Base-by-base conservation (phyloP, 2,888 invertebrate species). In the Ctena decussata region DNA sequence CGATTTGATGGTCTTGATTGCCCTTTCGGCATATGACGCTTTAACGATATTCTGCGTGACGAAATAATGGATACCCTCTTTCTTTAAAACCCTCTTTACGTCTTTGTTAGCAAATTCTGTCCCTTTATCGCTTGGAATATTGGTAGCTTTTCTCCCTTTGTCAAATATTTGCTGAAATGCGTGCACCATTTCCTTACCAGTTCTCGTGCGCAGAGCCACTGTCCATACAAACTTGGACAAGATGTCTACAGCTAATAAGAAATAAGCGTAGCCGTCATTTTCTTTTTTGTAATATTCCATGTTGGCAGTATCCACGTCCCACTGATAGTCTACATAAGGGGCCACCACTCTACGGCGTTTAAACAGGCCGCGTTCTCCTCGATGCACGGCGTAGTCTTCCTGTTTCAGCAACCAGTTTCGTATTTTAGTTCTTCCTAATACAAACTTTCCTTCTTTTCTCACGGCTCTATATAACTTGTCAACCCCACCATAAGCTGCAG, bases 261-360 rank as follows among this genome's bases (percentile, higher is more conserved):
- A 82, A 72, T 82, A 85, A 27, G 49, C 79, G 73, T 81, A 77
- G 6, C 81, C 74, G 39, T 81, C 79, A 71, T 86, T 84, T 32
- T 78, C 77, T 69, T 86, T 81, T 37, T 75, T 69, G 27, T 83
- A n/a, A n/a, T n/a, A n/a, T n/a, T n/a, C n/a, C n/a, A n/a, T n/a
- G n/a, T n/a, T n/a, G n/a, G n/a, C n/a, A n/a, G n/a, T n/a, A n/a
- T n/a, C n/a, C n/a, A n/a, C n/a, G n/a, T n/a, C n/a, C n/a, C n/a
- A n/a, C n/a, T 81, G 86, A 81, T 78, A 84, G 77, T 87, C 81
- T n/a, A 89, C 69, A 18, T 46, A 77, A 46, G 82, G 79, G 6
- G 81, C 76, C 8, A 87, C 35, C 11, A 86, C 77, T 30, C 74
- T n/a, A 11, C 57, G 21, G 1, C 85, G 79, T 49, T 76, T 70